A percentile compares a stretch with the other conserved stretches of the same genome.
Conservation (phyloP, 1,140 invertebrate species). For the Drosophila quadrilineata region DNA sequence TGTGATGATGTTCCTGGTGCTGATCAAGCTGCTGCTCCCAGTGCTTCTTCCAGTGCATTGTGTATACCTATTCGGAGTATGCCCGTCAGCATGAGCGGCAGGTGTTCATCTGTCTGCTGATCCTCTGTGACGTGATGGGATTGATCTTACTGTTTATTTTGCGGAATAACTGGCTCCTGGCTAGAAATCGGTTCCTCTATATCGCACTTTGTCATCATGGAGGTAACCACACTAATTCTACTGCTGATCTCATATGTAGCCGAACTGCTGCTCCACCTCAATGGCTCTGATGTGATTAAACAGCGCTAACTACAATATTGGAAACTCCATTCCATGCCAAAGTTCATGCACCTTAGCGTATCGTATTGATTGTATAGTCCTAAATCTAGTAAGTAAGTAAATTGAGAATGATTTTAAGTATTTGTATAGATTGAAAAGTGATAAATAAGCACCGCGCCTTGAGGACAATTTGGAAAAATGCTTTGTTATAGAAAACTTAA, state of each 20-base stretch:
- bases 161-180: slow-evolving; percentile 95
- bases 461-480: too few relatives aligned
- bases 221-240: slow-evolving; percentile 79
- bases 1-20: slow-evolving; percentile 91
- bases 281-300: slow-evolving; percentile 31
- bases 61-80: slow-evolving; percentile 50
- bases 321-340: slow-evolving; percentile 7
- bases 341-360: background rate
- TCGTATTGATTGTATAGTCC: background rate
- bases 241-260: slow-evolving; percentile 49
- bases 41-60: slow-evolving; percentile 86
- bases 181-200: slow-evolving; percentile 93
- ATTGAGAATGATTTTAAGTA: too few relatives aligned
- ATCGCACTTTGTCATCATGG: slow-evolving; percentile 86
- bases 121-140: slow-evolving; percentile 93
- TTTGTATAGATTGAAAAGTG: too few relatives aligned
- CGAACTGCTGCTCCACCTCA: slow-evolving; percentile 48
- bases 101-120: slow-evolving; percentile 87
- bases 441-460: too few relatives aligned
- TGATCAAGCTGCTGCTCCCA: slow-evolving; percentile 94
- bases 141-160: slow-evolving; percentile 92
- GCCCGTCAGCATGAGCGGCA: slow-evolving; percentile 73
- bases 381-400: background rate
- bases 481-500: too few relatives aligned
- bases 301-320: too few relatives aligned